Base-by-base conservation (phyloP, 2,113 vertebrate species). In the Hydrochoerus hydrochaeris region DNA sequence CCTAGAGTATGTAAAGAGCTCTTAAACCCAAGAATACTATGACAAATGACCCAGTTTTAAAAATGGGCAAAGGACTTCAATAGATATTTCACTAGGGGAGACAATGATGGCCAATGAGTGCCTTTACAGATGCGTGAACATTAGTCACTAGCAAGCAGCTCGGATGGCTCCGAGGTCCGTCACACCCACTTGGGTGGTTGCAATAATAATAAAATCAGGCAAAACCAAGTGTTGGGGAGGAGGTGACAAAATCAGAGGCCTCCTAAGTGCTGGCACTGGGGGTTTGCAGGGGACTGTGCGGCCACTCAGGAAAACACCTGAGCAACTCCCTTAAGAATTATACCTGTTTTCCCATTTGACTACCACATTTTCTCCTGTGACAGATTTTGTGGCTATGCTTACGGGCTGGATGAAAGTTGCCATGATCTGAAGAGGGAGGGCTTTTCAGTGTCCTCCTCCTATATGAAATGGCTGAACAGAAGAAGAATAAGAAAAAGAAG, bases 111-210 rank as follows among this genome's bases (percentile, higher is more conserved):
- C 14, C 82, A 28, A 7, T 9, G 32, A 73, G 38, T 17, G 14
- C n/a, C 30, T 20, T 16, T 20, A 46, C 65, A 62, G 92, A 7
- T 10, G 0, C 12, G 11, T 13, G 11, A 10, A 0, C 24, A 12
- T 75, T 10, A 32, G 52, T 92, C 69, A 20, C 69, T 1, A 8
- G 52, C 1, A 26, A n/a, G 13, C 44, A 49, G 44, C 28, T 75
- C 24, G 3, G n/a, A 6, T 0, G 5, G 24, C 38, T 14, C 22
- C 0, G 22, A 71, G 62, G 17, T 9, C 3, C 1, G 1, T 3
- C 9, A 28, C 8, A 8, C 60, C 44, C 52, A 8, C 12, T 1
- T 7, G 30, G 30, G 28, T 20, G 35, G 46, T 26, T 11, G 0
- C 4, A 26, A 4, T 8, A 46, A 63, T 32, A 19, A 8, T 52